phyloP scores from a whole-genome alignment of 30 jellyfish, hydroid and myxozoan species.

The Rhopilema esculentum region DNA sequence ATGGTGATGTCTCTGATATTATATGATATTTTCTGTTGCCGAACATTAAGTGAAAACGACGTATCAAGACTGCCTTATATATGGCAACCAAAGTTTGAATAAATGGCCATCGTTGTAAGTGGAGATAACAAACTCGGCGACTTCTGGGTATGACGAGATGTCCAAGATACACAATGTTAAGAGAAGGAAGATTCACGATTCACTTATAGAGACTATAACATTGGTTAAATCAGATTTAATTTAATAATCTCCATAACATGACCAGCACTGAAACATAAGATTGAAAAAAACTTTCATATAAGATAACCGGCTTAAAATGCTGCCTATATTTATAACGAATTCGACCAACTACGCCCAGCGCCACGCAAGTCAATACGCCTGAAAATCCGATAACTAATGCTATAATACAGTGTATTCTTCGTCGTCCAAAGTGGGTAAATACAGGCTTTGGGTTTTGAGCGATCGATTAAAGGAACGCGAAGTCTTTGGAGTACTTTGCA shows the following conservation, averaged over 20 bases:
- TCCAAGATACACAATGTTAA: neutral
- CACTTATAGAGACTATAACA: no score
- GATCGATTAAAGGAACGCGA: constrained; percentile 49
- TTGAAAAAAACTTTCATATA: neutral
- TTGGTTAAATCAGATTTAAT: no score
- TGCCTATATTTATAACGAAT: neutral
- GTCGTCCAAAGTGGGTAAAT: constrained; percentile 76
- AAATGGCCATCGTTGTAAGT: no score
- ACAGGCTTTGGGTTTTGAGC: constrained; percentile 62
- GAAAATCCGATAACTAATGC: neutral
- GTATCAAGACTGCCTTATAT: no score
- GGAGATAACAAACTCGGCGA: no score
- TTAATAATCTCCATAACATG: no score
- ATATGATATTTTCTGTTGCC: no score
- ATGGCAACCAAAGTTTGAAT: no score
- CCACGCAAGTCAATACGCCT: neutral
- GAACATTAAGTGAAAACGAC: no score
- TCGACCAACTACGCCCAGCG: neutral
- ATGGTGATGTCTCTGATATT: no score
- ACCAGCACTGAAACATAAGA: no score
- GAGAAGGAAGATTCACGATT: neutral
- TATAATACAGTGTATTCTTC: constrained; percentile 66
- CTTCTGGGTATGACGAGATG: no score
- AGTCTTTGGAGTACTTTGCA: constrained; percentile 75
- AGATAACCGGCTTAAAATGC: neutral